Base-by-base conservation (phyloP, 2,113 vertebrate genomes). In the Rana temporaria region DNA sequence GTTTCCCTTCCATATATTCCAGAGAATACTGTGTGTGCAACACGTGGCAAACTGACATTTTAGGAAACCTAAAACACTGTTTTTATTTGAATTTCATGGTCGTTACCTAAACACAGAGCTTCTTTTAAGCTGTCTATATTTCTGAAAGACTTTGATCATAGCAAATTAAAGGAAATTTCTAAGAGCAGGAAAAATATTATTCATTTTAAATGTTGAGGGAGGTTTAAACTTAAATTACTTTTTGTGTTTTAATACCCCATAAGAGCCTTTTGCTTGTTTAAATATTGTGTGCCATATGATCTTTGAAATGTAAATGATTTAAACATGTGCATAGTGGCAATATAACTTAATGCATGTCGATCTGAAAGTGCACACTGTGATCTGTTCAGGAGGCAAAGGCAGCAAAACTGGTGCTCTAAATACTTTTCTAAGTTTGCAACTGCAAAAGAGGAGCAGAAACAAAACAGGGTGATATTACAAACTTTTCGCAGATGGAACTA, bases 141-240 rank as follows among this genome's bases (percentile, higher is more conserved):
- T 73, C 48, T 55, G n/a, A 30, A 73, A 81, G 48, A 12, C 59
- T 65, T 81, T 81, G 60, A 81, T 81, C 59, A 73, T 38, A 16
- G 38, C 60, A 71, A 70, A 73, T 81, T 53, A 81, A 72, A 81
- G 79, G 69, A 81, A 72, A 81, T 64, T n/a, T 72, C 42, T 65
- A 73, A 56, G 18, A 53, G 20, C 32, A 56, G 18, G 66, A 26
- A 56, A 32, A 65, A 65, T 69, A 73, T 73, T 73, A 65, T 72
- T 72, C 64, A 65, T 55, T 52, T 73, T 55, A 53, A 19, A 81
- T 81, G 52, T 55, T 72, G 30, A 65, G 42, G 52, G 69, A 48
- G 59, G 69, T 65, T 71, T 73, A 17, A 53, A 73, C 48, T 65
- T 81, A 42, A 72, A 64, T 73, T 20, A 73, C 42, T 64, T 73